A percentile compares a stretch with the other conserved stretches of the same genome.
Evolutionary conservation across 2,113 vertebrate species (phyloP).

Genomic region (Eublepharis macularius): DNA sequence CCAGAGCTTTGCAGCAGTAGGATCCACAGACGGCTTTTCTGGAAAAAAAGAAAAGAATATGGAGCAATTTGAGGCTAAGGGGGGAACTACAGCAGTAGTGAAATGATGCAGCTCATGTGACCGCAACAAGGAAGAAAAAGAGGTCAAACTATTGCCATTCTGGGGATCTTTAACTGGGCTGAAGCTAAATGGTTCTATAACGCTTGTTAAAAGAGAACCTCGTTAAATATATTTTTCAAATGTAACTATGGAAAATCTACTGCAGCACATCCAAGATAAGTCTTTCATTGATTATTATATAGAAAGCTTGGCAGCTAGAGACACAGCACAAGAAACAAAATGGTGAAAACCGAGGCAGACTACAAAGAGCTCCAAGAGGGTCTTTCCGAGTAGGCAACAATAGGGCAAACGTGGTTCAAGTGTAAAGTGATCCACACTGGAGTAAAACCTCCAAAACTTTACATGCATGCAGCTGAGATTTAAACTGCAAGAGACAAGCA

Average conservation of each 20-base stretch:
- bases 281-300: background rate
- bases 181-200: no score
- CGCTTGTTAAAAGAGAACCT: background rate
- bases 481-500: no score
- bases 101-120: background rate
- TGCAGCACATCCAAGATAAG: background rate
- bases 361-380: no score
- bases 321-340: no score
- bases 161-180: background rate
- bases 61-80: background rate
- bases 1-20: slow-evolving; percentile 86
- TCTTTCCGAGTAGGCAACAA: no score
- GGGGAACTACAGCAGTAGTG: background rate
- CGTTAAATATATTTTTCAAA: background rate
- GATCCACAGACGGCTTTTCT: slow-evolving; percentile 88
- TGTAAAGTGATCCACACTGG: no score
- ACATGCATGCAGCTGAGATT: no score
- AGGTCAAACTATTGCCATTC: background rate
- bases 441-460: no score
- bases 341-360: no score
- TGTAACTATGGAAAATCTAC: background rate
- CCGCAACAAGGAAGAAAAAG: no score
- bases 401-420: no score
- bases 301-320: background rate
- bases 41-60: slow-evolving; percentile 23